A percentile compares a stretch with the other conserved stretches of the same genome.
phyloP scores from a whole-genome alignment of 2,888 invertebrate species.

The Abrostola triplasia region DNA sequence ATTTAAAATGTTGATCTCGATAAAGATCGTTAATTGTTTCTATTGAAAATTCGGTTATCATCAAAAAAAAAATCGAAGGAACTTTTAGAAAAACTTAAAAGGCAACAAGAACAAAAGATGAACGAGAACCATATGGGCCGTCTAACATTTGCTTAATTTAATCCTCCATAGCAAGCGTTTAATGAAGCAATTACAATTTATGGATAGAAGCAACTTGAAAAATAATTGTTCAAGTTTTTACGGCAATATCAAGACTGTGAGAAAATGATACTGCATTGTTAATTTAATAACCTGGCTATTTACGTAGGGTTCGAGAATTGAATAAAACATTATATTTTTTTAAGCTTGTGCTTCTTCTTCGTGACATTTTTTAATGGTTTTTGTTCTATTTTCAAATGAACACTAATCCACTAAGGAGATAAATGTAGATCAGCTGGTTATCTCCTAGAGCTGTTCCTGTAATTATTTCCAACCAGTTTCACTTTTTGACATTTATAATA shows the following conservation, averaged over 20 bases:
- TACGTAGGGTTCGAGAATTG: background rate
- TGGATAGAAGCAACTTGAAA: slow-evolving; percentile 5
- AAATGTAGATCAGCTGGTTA: background rate
- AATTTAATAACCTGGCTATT: slow-evolving; percentile 6
- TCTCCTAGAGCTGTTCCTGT: no score
- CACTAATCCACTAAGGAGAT: background rate
- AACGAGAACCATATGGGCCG: background rate
- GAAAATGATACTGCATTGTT: slow-evolving; percentile 42
- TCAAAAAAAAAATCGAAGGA: background rate
- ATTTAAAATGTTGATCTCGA: no score
- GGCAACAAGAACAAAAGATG: background rate
- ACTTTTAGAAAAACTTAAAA: background rate
- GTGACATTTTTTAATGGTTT: background rate
- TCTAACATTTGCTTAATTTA: slow-evolving; percentile 1
- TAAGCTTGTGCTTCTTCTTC: background rate
- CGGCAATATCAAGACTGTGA: slow-evolving; percentile 15
- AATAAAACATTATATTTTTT: slow-evolving; percentile 2
- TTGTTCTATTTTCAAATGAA: no score
- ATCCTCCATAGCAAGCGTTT: slow-evolving; percentile 3
- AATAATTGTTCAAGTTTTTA: slow-evolving; percentile 29
- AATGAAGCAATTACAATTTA: slow-evolving; percentile 29
- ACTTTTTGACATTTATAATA: no score
- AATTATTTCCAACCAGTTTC: no score
- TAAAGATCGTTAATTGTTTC: no score
- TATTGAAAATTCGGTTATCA: no score